Conservation (phyloP, 2,888 invertebrate species). For the Rhamnusium bicolor region DNA sequence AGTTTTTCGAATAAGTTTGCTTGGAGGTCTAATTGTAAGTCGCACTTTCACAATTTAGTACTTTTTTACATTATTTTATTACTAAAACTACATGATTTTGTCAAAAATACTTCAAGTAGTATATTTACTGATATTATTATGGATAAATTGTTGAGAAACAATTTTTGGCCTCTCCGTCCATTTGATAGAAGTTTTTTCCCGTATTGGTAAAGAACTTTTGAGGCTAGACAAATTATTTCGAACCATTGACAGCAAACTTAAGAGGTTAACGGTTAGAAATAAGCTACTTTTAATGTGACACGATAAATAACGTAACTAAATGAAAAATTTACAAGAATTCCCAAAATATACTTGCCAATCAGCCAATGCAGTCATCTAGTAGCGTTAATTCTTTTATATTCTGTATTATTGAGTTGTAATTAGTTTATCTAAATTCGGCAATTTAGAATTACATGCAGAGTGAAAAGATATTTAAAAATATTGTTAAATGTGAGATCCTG, state of each 20-base stretch:
- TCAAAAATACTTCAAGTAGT: no score
- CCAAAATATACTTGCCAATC: conserved; percentile 60
- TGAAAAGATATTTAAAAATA: conserved; percentile 59
- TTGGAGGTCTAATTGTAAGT: no score
- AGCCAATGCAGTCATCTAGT: conserved; percentile 66
- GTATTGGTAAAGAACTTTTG: conserved; percentile 18
- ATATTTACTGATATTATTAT: neutral
- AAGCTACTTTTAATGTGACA: neutral
- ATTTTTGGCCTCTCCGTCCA: conserved; percentile 47
- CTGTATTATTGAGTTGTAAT: conserved; percentile 17
- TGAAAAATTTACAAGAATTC: neutral
- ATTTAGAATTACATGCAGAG: conserved; percentile 62
- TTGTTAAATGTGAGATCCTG: conserved; percentile 70
- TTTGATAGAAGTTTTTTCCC: conserved; percentile 28
- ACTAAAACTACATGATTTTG: no score
- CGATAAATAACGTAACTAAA: neutral
- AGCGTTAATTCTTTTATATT: conserved; percentile 15
- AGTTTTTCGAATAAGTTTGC: no score
- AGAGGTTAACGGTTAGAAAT: neutral
- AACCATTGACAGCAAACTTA: neutral
- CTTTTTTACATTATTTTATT: no score
- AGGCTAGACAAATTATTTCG: conserved; percentile 16
- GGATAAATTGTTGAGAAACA: neutral
- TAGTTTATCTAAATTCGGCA: conserved; percentile 51
- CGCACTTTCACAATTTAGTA: no score